Base-by-base conservation (phyloP, 2,888 invertebrate species). In the Cataglyphis cursor region DNA sequence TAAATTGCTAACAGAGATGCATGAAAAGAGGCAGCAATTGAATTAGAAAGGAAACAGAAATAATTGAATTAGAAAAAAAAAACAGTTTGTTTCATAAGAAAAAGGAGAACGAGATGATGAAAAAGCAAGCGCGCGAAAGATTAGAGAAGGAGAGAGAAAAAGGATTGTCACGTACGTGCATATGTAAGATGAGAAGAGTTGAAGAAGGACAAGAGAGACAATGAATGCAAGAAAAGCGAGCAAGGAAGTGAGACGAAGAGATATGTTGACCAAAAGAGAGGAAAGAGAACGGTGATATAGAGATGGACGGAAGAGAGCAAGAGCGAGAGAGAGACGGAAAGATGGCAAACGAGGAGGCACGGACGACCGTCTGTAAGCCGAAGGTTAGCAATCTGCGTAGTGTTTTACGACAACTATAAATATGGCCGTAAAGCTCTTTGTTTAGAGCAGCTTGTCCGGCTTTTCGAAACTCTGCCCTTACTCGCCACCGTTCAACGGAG, bases 381-480 rank as follows among this genome's bases (percentile, higher is more conserved):
- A 92, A 93, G 93, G 92, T 93, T 93, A 92, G 94, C 93, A 94
- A 94, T 94, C 94, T 93, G 93, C 91, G 92, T 93, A 93, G 93
- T 93, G 93, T 94, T 94, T 94, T 94, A 94, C 93, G 94, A 94
- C 94, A 93, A 93, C 94, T 94, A 94, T 94, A 94, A 94, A 94
- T 94, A 94, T 93, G 93, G 90, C 90, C 91, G 92, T 94, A 94
- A 94, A 94, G 93, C 92, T 94, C 93, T 94, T 93, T 92, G 94
- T 93, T 94, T 93, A 93, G 92, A 93, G 92, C 91, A 91, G 90
- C 92, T 92, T 93, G 93, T 92, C 92, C 92, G 92, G 92, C 93
- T 93, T 93, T 51, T 93, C 92, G 92, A 92, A 92, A 92, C 90
- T 91, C 86, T 73, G 80, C 87, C 83, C 87, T 84, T 89, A 80